Evolutionary conservation across 1,140 invertebrate species (phyloP).

Genomic region (Muscidifurax raptorellus): DNA sequence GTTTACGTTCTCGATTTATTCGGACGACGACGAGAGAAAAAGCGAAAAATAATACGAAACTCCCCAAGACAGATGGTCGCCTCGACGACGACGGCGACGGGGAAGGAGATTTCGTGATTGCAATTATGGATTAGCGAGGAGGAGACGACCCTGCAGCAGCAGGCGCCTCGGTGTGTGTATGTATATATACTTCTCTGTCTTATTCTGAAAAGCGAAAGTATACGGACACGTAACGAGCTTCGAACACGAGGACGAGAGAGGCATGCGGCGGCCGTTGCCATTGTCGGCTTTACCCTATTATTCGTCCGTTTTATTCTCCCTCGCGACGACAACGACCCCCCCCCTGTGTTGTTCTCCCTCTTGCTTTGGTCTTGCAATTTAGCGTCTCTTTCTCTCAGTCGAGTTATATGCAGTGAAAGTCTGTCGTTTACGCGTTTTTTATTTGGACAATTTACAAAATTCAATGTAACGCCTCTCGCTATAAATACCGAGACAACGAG

Average conservation of each 20-base stretch:
- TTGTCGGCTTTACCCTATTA: slow-evolving; percentile 9
- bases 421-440: slow-evolving; percentile 20
- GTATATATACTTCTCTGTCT: background rate
- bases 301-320: slow-evolving; percentile 21
- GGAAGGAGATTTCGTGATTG: slow-evolving; percentile 8
- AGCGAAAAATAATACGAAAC: background rate
- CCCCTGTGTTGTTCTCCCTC: background rate
- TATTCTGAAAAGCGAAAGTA: slow-evolving; percentile 22
- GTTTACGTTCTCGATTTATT: background rate
- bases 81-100: background rate
- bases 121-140: slow-evolving; percentile 23
- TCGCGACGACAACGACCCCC: background rate
- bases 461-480: slow-evolving; percentile 16
- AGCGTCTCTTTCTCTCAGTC: background rate
- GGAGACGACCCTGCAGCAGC: background rate
- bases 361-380: slow-evolving; percentile 38
- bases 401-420: background rate
- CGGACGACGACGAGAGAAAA: background rate
- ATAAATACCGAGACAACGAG: slow-evolving; percentile 35
- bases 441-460: slow-evolving; percentile 37
- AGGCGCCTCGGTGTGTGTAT: background rate
- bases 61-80: slow-evolving; percentile 5
- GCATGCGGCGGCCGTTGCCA: background rate
- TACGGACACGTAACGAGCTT: background rate
- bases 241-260: background rate